Base-by-base conservation (phyloP, 2,888 invertebrate species). In the Calliphora vomitoria region DNA sequence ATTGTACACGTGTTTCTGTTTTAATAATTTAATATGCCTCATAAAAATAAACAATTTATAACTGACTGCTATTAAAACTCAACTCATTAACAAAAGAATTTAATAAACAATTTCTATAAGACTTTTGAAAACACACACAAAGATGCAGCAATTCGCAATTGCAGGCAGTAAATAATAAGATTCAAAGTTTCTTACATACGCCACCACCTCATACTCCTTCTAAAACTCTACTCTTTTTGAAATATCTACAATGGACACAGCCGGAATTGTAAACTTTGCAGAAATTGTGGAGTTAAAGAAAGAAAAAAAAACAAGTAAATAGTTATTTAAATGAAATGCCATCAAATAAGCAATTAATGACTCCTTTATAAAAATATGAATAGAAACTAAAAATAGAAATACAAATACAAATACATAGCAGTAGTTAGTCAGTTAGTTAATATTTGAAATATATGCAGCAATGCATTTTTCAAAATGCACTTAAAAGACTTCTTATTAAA, bases 331-430 rank as follows among this genome's bases (percentile, higher is more conserved):
- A 76, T 62, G 18, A 62, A 76, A 50, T 76, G 64, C 76, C 55
- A 78, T 78, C 78, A 68, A 79, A 68, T 78, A 60, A 55, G 55
- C 55, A 79, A 68, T 66, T 78, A 62, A 78, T 78, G 64, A 62
- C 50, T 47, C 38, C 71, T 53, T 38, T 11, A 53, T 38, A 55
- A 71, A n/a, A 4, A 35, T 38, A 55, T 55, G n/a, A 53, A 55
- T 53, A 38, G 10, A 35, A 35, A 0, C 35, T 35, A 10, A 25
- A n/a, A 50, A n/a, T n/a, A n/a, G 50, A n/a, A 50, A n/a, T 50
- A n/a, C n/a, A n/a, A 50, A 50, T 35, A 60, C 3, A 41, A 58
- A 25, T 5, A 25, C 2, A 2, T 41, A 41, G 41, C 41, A 41
- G 41, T 41, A 25, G 25, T 25, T 25, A 44, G 44, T 44, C 8